Base-by-base conservation (phyloP, 2,888 invertebrate genomes). In the Clepsis dumicolana region DNA sequence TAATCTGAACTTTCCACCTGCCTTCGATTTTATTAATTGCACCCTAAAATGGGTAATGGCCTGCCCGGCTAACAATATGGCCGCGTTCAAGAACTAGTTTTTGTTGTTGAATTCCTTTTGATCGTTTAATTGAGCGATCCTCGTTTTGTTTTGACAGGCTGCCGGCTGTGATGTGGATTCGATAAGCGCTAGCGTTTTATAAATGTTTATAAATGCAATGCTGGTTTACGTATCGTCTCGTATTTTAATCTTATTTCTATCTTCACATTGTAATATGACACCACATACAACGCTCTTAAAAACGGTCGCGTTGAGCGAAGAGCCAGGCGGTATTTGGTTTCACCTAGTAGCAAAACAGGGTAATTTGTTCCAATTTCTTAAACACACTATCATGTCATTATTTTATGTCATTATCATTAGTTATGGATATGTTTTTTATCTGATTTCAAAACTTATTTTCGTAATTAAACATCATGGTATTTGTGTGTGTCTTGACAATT, bases 1-100 rank as follows among this genome's bases (percentile, higher is more conserved):
- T 77, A 79, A 81, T 79, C 78, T 76, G 75, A 79, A 86, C 83
- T 87, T 84, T 86, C 85, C 86, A 86, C 85, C 86, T 83, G 86
- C 78, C 80, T 80, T 77, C 75, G 76, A 80, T 80, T 82, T 84
- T 83, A 85, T 83, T 85, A 84, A 83, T 83, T 77, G 82, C 75
- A 72, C 71, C 78, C 76, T 78, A 78, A 79, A 81, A 82, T 75
- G 82, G 77, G 80, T 77, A 80, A 79, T 77, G 77, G 77, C 73
- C 75, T 74, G 73, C 72, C 79, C 78, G 77, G 82, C 85, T 82
- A 80, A 80, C 79, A 77, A 29, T 73, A 73, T 79, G 71, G 67
- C 50, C 18, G 38, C 50, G 50, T 56, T 57, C 62, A 41, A 63
- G 74, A 78, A 82, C 82, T 76, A 77, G 83, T 79, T 80, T 74